phyloP scores from a whole-genome alignment of 2,797 vertebrate genomes.

The Rousettus madagascariensis region DNA sequence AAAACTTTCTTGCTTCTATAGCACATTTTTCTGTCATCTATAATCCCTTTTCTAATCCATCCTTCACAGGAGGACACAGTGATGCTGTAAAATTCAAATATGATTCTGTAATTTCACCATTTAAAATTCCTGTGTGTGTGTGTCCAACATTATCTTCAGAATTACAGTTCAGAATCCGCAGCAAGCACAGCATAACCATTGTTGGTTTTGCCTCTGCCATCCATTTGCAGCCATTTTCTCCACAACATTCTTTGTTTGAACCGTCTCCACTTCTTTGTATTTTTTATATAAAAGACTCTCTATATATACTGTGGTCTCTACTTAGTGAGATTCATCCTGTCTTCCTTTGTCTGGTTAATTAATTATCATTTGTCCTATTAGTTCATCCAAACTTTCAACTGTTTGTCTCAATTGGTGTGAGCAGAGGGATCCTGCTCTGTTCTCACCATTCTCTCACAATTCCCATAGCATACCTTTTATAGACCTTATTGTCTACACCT shows the following conservation, averaged over 20 bases:
- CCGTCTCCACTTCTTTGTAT: not conserved
- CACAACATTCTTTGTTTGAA: not conserved
- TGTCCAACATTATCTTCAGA: not conserved
- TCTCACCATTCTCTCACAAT: not conserved
- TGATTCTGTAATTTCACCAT: not conserved
- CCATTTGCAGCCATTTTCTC: not conserved
- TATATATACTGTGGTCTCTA: not conserved
- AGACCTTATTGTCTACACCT: not conserved
- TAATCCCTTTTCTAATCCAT: not conserved
- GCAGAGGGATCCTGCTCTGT: not conserved
- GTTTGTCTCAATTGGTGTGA: not conserved
- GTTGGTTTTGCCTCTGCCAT: not conserved
- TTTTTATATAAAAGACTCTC: not conserved
- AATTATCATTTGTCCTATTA: not conserved
- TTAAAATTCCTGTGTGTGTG: conserved; percentile 14
- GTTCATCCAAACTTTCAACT: not conserved
- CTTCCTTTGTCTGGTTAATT: not conserved
- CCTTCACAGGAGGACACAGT: not conserved
- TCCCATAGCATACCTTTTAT: not conserved
- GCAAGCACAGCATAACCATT: not conserved
- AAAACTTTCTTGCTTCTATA: not conserved
- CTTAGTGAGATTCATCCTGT: not conserved
- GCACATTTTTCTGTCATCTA: not conserved
- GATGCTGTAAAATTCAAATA: not conserved
- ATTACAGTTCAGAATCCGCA: not conserved